These are phyloP conservation scores for Aselliscus stoliczkanus DNA, from an alignment of 2,797 vertebrate genomes.

Conservation along the genomic window DNA sequence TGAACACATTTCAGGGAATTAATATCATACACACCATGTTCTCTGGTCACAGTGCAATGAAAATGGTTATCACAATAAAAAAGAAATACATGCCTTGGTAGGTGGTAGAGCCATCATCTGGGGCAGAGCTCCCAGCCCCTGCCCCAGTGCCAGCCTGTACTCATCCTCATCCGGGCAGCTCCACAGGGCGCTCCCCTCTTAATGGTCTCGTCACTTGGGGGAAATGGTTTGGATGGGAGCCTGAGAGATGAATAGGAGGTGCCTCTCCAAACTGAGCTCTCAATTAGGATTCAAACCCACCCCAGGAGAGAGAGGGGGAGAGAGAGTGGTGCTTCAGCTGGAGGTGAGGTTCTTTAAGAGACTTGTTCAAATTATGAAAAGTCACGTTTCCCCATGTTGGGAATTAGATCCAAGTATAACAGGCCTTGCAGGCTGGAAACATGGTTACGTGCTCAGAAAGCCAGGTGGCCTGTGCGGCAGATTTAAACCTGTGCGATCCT, in stretches of 20 bases:
- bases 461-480: accelerated
- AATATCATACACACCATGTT: neutral
- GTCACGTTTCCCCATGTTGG: slow-evolving; percentile 47
- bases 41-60: neutral
- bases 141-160: accelerated
- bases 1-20: neutral
- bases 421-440: slow-evolving; percentile 23
- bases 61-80: too few relatives aligned
- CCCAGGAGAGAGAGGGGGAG: neutral
- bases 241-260: neutral
- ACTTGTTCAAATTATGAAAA: slow-evolving; percentile 52
- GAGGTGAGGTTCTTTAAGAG: slow-evolving; percentile 37
- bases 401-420: slow-evolving; percentile 36
- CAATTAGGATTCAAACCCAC: slow-evolving; percentile 23
- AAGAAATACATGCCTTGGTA: accelerated
- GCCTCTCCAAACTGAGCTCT: slow-evolving; percentile 6
- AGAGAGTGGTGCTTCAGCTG: neutral
- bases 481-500: accelerated
- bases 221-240: neutral
- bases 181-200: accelerated
- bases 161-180: accelerated
- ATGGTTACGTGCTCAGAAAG: slow-evolving; percentile 23
- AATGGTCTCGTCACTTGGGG: neutral
- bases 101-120: accelerated
- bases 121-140: neutral